phyloP scores from a whole-genome alignment of 2,888 invertebrate genomes.

The Acanthococcus lagerstroemiae region DNA sequence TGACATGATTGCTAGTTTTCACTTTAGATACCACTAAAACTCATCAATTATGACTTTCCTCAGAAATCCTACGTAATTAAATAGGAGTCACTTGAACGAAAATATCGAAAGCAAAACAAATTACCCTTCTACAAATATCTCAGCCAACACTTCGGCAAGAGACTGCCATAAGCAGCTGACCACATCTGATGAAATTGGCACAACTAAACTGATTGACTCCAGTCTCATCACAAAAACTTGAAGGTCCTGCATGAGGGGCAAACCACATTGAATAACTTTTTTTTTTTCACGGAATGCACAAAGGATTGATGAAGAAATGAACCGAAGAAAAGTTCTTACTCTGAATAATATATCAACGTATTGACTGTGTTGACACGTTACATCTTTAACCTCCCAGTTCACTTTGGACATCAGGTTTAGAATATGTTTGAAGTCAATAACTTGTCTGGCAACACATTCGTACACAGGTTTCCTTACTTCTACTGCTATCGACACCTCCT shows the following conservation, averaged over 20 bases:
- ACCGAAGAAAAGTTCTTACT: no score
- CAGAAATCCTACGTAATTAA: no score
- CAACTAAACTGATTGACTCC: slow-evolving; percentile 57
- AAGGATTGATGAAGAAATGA: not conserved
- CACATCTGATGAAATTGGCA: slow-evolving; percentile 61
- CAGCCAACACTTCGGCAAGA: slow-evolving; percentile 72
- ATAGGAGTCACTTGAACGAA: no score
- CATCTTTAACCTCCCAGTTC: slow-evolving; percentile 90
- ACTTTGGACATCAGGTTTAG: slow-evolving; percentile 82
- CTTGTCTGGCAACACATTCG: slow-evolving; percentile 69
- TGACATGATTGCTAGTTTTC: no score
- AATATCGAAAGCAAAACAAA: no score
- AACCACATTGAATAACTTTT: no score
- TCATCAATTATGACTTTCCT: no score
- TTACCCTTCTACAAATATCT: slow-evolving; percentile 85
- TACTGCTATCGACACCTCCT: slow-evolving; percentile 59
- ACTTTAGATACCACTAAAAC: no score
- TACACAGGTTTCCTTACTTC: slow-evolving; percentile 79
- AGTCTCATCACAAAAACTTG: slow-evolving; percentile 69
- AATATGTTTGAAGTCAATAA: slow-evolving; percentile 65
- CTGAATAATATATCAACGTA: slow-evolving; percentile 56
- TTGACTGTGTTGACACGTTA: slow-evolving; percentile 84
- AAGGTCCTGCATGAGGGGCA: slow-evolving; percentile 47
- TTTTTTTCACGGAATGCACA: not conserved
- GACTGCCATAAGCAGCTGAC: slow-evolving; percentile 73